A percentile compares a stretch with the other conserved stretches of the same genome.
Conservation (phyloP, 2,113 vertebrate species). For the Oriolus oriolus region DNA sequence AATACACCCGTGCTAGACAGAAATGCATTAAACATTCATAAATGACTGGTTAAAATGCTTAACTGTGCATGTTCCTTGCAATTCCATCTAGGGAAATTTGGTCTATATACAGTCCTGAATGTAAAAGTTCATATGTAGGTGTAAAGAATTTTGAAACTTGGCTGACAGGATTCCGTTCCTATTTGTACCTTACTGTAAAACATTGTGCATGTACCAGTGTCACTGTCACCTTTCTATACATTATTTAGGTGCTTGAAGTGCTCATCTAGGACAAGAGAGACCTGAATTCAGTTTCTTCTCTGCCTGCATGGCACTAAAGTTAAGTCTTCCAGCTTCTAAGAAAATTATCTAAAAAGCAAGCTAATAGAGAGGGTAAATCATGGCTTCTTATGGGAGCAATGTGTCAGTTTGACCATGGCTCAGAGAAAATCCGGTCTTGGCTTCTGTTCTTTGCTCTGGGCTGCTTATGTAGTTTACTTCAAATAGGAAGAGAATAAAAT, state of each 20-base stretch:
- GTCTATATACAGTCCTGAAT: neutral
- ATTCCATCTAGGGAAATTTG: neutral
- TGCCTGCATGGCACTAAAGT: neutral
- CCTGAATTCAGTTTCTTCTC: neutral
- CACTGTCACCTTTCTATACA: neutral
- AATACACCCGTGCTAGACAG: neutral
- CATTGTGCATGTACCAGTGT: fast-evolving
- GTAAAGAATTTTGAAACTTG: neutral
- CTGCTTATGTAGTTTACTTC: neutral
- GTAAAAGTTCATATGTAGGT: neutral
- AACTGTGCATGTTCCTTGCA: neutral
- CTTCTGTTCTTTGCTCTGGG: neutral
- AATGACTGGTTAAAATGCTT: neutral
- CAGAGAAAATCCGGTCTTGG: neutral
- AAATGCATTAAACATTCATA: neutral
- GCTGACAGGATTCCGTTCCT: neutral
- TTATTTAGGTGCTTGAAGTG: neutral
- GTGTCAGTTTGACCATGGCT: neutral
- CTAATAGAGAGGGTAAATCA: neutral
- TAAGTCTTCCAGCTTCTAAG: neutral
- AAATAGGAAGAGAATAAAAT: neutral
- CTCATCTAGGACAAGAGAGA: neutral
- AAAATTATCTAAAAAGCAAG: neutral
- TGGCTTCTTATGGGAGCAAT: neutral
- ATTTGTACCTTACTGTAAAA: neutral